Percentiles rank a stretch among this genome's conserved stretches.
phyloP scores from a whole-genome alignment of 1,140 invertebrate species.

The Condylostylus longicornis region DNA sequence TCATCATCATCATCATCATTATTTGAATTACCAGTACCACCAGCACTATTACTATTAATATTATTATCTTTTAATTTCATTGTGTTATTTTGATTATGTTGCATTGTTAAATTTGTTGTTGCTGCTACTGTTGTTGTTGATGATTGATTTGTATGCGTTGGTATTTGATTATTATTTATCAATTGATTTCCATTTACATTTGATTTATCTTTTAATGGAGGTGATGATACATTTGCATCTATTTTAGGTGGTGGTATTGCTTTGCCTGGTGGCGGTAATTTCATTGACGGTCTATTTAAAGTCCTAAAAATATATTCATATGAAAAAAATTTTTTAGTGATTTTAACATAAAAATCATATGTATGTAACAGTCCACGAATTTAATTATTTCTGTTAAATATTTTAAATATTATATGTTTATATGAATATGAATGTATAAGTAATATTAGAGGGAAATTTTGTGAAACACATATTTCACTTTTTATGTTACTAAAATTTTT shows the following conservation, averaged over 20 bases:
- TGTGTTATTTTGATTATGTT: constrained; percentile 15
- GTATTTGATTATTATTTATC: constrained; percentile 2
- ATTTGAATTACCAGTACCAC: constrained; percentile 6
- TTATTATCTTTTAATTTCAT: too few relatives aligned
- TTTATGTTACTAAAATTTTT: too few relatives aligned
- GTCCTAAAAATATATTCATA: constrained; percentile 19
- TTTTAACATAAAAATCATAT: neutral
- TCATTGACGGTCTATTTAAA: constrained; percentile 29
- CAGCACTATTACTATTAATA: constrained; percentile 13
- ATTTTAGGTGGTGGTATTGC: constrained; percentile 31
- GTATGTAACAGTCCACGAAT: neutral
- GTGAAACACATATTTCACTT: neutral
- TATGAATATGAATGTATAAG: neutral
- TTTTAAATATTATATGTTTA: neutral
- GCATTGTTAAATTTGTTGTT: constrained; percentile 9
- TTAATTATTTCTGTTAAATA: neutral
- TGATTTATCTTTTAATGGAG: constrained; percentile 10
- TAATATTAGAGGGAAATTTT: neutral
- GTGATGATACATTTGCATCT: constrained; percentile 27
- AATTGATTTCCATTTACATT: constrained; percentile 1
- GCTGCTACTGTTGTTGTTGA: constrained; percentile 4
- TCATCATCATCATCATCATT: constrained; percentile 17
- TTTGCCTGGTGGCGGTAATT: constrained; percentile 30
- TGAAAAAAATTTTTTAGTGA: neutral
- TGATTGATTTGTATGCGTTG: neutral